A percentile compares a stretch with the other conserved stretches of the same genome.
Evolutionary conservation across 2,113 vertebrate species (phyloP).

Genomic region (Xyrauchen texanus): DNA sequence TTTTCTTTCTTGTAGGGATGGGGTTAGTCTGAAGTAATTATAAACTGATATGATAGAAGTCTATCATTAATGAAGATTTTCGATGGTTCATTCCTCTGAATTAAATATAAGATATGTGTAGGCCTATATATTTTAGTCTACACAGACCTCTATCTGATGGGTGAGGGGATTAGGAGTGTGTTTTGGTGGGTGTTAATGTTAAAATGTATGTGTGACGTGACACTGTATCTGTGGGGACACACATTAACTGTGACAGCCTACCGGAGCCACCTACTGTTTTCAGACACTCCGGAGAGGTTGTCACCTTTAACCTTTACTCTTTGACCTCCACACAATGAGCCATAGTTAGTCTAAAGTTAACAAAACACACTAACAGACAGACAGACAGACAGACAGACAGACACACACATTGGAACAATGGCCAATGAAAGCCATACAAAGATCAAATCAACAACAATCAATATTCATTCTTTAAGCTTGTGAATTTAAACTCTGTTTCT

Average conservation of each 20-base stretch:
- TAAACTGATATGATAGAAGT: background rate
- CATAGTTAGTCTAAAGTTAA: conserved; percentile 41
- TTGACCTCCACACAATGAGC: conserved; percentile 55
- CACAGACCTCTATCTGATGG: background rate
- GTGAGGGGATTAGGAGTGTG: background rate
- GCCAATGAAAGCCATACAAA: background rate
- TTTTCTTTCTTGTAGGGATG: background rate
- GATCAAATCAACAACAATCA: conserved; percentile 1
- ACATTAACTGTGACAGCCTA: conserved; percentile 36
- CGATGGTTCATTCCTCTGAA: background rate
- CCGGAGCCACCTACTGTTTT: conserved; percentile 58
- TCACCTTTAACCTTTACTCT: conserved; percentile 55
- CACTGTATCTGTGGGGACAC: conserved; percentile 42
- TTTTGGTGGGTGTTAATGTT: conserved; percentile 22
- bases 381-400: conserved; percentile 13
- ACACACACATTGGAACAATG: background rate
- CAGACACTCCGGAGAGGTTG: conserved; percentile 42
- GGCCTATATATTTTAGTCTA: background rate
- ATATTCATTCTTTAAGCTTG: background rate
- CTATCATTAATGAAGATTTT: background rate
- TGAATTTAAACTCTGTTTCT: background rate
- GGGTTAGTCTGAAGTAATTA: background rate
- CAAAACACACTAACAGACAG: conserved; percentile 41
- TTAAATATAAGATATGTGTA: too few relatives aligned
- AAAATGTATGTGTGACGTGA: conserved; percentile 41